Conservation (phyloP, 2,797 vertebrate genomes). For the Enoplosus armatus region DNA sequence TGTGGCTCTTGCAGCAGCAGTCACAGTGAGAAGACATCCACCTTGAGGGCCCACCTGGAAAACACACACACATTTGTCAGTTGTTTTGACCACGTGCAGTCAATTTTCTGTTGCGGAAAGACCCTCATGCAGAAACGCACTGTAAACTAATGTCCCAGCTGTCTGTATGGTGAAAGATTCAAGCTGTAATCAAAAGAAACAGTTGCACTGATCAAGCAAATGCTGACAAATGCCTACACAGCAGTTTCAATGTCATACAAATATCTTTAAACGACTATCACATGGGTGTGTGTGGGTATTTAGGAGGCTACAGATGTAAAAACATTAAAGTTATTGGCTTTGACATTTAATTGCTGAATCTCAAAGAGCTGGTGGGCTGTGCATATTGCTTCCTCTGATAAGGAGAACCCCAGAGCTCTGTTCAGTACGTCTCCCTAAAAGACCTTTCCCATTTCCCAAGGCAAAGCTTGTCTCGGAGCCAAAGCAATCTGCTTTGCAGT, state of each 20-base stretch:
- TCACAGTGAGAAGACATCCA: constrained; percentile 96
- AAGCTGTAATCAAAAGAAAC: constrained; percentile 59
- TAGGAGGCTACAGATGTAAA: constrained; percentile 36
- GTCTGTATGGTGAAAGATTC: constrained; percentile 52
- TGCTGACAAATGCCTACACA: constrained; percentile 61
- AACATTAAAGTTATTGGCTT: constrained; percentile 50
- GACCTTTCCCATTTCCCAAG: constrained; percentile 65
- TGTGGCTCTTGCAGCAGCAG: constrained; percentile 98
- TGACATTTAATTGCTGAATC: constrained; percentile 74
- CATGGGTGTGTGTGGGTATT: constrained; percentile 36
- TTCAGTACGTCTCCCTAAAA: constrained; percentile 52
- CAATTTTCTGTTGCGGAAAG: not conserved
- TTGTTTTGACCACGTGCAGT: constrained; percentile 25
- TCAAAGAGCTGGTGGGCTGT: constrained; percentile 61
- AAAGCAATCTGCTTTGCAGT: constrained; percentile 63
- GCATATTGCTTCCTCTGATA: constrained; percentile 69
- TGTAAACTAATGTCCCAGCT: constrained; percentile 12
- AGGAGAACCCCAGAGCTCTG: constrained; percentile 57
- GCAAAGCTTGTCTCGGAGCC: constrained; percentile 60
- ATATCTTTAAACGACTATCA: constrained; percentile 52
- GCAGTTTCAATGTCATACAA: constrained; percentile 57
- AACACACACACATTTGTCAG: constrained; percentile 36
- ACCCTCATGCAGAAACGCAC: constrained; percentile 11
- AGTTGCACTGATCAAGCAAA: constrained; percentile 55
- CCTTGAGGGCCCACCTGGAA: constrained; percentile 91